Evolutionary conservation across 2,113 vertebrate species (phyloP), one percentile per base, ranked within the genome.

Genomic region (Ceuthmochares aereus): DNA sequence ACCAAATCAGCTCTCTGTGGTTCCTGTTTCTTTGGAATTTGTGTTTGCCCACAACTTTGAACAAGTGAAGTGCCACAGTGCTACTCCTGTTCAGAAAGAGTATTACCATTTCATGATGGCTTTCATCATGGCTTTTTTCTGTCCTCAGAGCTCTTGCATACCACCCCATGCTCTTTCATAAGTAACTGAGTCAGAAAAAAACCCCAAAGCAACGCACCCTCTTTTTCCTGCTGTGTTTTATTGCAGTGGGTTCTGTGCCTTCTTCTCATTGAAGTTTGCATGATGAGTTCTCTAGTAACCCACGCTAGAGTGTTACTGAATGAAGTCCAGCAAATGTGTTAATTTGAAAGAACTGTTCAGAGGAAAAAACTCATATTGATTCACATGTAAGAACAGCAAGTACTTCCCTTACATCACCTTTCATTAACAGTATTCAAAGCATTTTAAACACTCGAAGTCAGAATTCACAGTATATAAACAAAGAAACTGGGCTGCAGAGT

Each of bases 1-100:
- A 84, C 11, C 59, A 89, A 62, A 89, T 26, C 74, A 74, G n/a
- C 40, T 96, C 56, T 95, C 55, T 84, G 88, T 77, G 51, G 62
- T 95, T 95, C 51, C 32, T 84, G 9, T 80, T 95, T 92, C 80
- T 94, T 97, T 87, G 91, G 91, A 89, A 68, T 84, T 77, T 94
- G 69, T 19, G 3, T 90, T 94, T 96, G 56, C 84, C 78, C 68
- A 64, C 89, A 81, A 47, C 63, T 73, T 94, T 1, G 11, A 92
- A 81, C 91, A 90, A 93, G 88, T 81, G 52, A 81, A 95, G 81
- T 63, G 54, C 23, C 30, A 21, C 20, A 7, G 54, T 60, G 47
- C 66, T 94, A 34, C 73, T 93, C 40, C 76, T 96, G 34, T 64
- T 93, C 56, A 87, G 60, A 55, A 89, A 29, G 77, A 87, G 58